Evolutionary conservation across 2,113 vertebrate species (phyloP).

Genomic region (Pachycephala philippinensis): DNA sequence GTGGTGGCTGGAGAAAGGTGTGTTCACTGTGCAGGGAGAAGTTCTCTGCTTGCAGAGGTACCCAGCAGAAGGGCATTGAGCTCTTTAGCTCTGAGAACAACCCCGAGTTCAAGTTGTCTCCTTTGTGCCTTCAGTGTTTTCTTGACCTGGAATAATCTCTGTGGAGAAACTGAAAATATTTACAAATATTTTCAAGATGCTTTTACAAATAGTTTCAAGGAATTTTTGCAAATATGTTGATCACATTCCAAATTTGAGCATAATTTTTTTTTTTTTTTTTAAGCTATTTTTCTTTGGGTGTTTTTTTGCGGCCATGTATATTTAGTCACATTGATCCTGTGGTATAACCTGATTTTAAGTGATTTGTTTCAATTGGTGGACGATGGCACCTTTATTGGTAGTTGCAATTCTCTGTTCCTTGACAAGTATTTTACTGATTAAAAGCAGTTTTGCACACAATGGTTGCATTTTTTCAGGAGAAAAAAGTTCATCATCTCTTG

Average conservation of each 20-base stretch:
- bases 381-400: neutral
- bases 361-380: neutral
- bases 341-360: neutral
- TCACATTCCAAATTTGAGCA: neutral
- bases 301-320: rapidly evolving
- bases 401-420: neutral
- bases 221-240: neutral
- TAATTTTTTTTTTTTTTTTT: neutral
- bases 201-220: neutral
- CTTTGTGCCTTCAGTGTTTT: neutral
- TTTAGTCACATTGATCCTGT: neutral
- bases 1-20: neutral
- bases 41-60: neutral
- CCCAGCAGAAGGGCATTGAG: neutral
- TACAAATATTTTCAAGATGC: neutral
- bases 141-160: neutral
- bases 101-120: neutral
- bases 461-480: neutral
- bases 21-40: neutral
- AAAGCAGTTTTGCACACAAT: neutral
- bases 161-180: neutral
- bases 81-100: neutral
- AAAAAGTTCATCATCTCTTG: neutral
- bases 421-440: neutral
- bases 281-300: rapidly evolving